These are phyloP conservation scores for Sula dactylatra DNA, from an alignment of 2,113 vertebrate genomes.

Conservation along the genomic window DNA sequence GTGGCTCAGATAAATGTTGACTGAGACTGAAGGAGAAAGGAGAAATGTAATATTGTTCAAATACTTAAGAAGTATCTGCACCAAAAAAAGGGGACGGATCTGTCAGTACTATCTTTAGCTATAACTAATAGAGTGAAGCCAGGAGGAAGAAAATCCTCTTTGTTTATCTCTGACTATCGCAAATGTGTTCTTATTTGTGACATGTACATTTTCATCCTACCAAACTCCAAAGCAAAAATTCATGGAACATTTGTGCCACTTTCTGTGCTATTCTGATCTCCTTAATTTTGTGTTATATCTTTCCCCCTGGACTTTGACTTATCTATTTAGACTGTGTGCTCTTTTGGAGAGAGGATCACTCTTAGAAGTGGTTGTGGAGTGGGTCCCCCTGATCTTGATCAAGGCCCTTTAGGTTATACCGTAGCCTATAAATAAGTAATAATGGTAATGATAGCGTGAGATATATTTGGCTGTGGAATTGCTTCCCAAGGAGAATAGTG, in stretches of 20 bases:
- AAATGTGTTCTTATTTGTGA: background rate
- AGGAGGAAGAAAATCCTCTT: background rate
- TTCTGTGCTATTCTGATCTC: background rate
- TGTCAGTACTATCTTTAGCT: background rate
- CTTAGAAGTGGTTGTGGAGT: background rate
- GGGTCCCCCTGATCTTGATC: background rate
- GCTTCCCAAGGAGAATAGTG: slow-evolving; percentile 7
- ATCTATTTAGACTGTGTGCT: background rate
- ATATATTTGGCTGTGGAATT: slow-evolving; percentile 32
- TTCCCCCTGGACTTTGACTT: background rate
- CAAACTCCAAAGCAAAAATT: background rate
- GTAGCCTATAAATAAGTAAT: slow-evolving; percentile 44
- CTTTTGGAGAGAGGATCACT: background rate
- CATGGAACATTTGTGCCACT: background rate
- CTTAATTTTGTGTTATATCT: background rate
- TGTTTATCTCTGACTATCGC: background rate
- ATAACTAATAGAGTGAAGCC: background rate
- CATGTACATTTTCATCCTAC: background rate
- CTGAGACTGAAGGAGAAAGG: background rate
- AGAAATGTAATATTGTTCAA: background rate
- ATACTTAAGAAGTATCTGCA: background rate
- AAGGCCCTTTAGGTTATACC: background rate
- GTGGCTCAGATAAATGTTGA: background rate
- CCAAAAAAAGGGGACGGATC: background rate
- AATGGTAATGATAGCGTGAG: slow-evolving; percentile 10